Base-by-base conservation (phyloP, 2,888 invertebrate species). In the Psylliodes chrysocephalus region DNA sequence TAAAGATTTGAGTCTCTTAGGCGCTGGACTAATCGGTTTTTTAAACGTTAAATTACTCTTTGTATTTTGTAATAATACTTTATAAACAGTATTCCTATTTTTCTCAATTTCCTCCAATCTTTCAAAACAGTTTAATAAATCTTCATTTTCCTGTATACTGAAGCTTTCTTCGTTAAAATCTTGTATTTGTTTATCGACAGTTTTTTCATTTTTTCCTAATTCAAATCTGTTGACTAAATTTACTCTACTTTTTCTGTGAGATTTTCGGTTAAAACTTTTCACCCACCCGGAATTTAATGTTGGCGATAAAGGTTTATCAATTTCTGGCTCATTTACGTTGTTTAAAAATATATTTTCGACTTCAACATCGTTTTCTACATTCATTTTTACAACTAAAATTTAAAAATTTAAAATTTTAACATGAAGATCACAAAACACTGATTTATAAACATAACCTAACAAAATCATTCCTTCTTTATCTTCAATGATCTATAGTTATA, bases 291-390 rank as follows among this genome's bases (percentile, higher is more conserved):
- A 72, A 47, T 66, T 73, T 59, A 78, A 69, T 47, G 77, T 68
- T 18, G 79, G 79, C 15, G 79, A 79, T 40, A 76, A 60, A 1
- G 75, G 73, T 53, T 64, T 69, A 15, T 73, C 71, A 22, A 28
- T 35, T 35, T 52, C 40, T 28, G 40, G 22, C 7, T 30, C 25
- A 33, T 19, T 54, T 33, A 7, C 19, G 14, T 42, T 42, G 33
- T 57, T 54, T 18, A 30, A 61, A 8, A 68, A 19, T 19, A 46
- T 60, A 22, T 49, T 49, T 18, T 53, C 54, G 1, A 63, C 51
- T 62, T 66, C 66, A 15, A 5, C 17, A 17, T 66, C 64, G 38
- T 61, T 53, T 51, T 55, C 55, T 30, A 17, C 18, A 8, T n/a
- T 28, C 28, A 38, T n/a, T 18, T 10, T 30, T 10, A 10, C n/a